Base-by-base conservation (phyloP, 1,140 invertebrate species). In the Trichonephila clavipes region DNA sequence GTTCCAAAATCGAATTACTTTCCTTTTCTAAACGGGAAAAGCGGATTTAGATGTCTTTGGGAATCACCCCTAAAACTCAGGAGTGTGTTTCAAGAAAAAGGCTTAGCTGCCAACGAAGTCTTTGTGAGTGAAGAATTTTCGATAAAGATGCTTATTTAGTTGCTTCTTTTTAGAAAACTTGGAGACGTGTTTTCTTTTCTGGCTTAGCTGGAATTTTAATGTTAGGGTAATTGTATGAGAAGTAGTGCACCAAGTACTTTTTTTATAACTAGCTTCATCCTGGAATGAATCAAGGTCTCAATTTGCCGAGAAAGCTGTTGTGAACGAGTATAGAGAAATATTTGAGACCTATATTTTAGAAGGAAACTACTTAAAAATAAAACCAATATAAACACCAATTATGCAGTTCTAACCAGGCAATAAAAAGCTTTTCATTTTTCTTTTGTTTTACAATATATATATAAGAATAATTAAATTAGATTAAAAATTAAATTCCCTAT, bases 1-100 rank as follows among this genome's bases (percentile, higher is more conserved):
- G 66, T 89, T 89, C 44, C 66, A 51, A 89, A 89, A 89, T 72
- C 88, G 66, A 89, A 89, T 89, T 89, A 89, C 88, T 24, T 77
- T 89, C 66, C 88, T 28, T 89, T 77, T 89, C 66, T 40, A 72
- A 85, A 10, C 83, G n/a, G 58, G 69, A 77, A 89, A 77, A 89
- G 88, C 88, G 88, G 88, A 89, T 89, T 89, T 89, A 77, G 88
- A 77, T 77, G 88, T 89, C 44, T 72, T 59, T 59, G n/a, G 66
- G 40, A 89, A 89, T 89, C 88, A 89, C 44, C 66, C 44, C 21
- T 21, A 69, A 89, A 89, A 89, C n/a, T 51, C 5, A 4, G n/a
- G 61, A 64, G 64, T 72, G 58, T 89, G 21, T 58, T 28, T 77
- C 19, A 34, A 21, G 44, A 69, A 72, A 72, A 51, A 77, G 88